Evolutionary conservation across 2,113 vertebrate species (phyloP).

Genomic region (Genyomyrus donnyi): DNA sequence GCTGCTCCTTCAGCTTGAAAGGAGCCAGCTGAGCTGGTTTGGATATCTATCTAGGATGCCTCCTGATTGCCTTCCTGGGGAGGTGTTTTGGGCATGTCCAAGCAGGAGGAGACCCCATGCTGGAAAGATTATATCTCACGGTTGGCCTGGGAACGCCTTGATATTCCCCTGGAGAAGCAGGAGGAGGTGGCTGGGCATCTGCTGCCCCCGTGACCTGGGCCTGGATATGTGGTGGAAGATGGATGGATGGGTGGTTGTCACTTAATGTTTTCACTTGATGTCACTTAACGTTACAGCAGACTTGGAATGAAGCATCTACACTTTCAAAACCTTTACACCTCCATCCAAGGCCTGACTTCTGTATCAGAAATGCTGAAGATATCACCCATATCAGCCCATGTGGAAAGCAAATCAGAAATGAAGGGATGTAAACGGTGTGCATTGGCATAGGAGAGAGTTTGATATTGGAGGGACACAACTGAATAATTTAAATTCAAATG

Average conservation of each 20-base stretch:
- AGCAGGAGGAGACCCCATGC: not conserved
- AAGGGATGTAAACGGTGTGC: not conserved
- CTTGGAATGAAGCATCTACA: not conserved
- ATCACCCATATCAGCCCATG: not conserved
- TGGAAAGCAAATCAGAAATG: not conserved
- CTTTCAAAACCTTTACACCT: not conserved
- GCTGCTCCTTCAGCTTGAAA: not conserved
- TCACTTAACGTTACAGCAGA: not conserved
- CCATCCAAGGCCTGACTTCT: not conserved
- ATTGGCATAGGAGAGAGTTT: not conserved
- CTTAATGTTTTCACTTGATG: not conserved
- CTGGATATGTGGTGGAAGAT: not conserved
- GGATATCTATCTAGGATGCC: not conserved
- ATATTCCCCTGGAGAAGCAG: not conserved
- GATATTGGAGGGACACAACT: not conserved
- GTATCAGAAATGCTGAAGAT: not conserved
- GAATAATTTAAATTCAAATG: not conserved
- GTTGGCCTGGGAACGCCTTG: not conserved
- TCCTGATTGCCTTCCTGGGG: not conserved
- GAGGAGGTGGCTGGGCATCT: not conserved
- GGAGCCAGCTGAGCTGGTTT: not conserved
- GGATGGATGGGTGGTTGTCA: not conserved
- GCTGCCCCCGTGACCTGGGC: not conserved
- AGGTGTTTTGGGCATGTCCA: not conserved
- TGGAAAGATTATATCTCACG: not conserved